A percentile compares a stretch with the other conserved stretches of the same genome.
Evolutionary conservation across 2,797 vertebrate genomes (phyloP).

Genomic region (Knipowitschia caucasica): DNA sequence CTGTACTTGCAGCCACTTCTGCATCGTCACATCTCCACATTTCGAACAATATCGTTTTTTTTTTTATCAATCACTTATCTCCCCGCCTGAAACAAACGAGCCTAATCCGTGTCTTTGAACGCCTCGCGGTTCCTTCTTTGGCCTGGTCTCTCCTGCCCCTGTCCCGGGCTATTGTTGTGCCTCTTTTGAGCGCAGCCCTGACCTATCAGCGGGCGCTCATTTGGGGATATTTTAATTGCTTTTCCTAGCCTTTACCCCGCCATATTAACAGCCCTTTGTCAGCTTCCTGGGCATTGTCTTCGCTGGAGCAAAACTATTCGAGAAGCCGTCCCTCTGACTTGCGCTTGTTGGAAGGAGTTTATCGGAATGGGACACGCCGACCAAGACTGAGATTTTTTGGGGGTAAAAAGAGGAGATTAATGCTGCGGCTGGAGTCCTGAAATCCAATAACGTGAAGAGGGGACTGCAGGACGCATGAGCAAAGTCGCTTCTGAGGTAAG

Average conservation of each 20-base stretch:
- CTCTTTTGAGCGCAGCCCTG: constrained; percentile 52
- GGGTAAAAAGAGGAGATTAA: constrained; percentile 15
- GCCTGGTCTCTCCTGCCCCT: constrained; percentile 58
- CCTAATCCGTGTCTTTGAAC: constrained; percentile 34
- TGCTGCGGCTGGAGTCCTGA: constrained; percentile 32
- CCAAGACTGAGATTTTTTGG: constrained; percentile 57
- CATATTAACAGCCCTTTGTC: constrained; percentile 20
- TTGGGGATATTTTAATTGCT: constrained; percentile 36
- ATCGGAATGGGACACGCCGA: constrained; percentile 69
- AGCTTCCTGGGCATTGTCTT: constrained; percentile 10
- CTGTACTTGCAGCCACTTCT: no score
- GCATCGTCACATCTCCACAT: not conserved
- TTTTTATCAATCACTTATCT: not conserved
- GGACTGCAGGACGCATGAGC: constrained; percentile 69
- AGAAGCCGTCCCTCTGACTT: constrained; percentile 44
- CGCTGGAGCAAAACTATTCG: constrained; percentile 1
- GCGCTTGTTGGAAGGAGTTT: constrained; percentile 50
- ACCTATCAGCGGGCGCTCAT: constrained; percentile 54
- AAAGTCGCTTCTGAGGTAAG: constrained; percentile 68
- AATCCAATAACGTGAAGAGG: constrained; percentile 25
- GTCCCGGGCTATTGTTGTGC: constrained; percentile 71
- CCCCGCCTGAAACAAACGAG: constrained; percentile 4
- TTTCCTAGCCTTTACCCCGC: constrained; percentile 3
- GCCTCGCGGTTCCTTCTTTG: constrained; percentile 54
- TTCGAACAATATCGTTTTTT: not conserved